Evolutionary conservation across 2,113 vertebrate genomes (phyloP).

Genomic region (Macaca fascicularis): DNA sequence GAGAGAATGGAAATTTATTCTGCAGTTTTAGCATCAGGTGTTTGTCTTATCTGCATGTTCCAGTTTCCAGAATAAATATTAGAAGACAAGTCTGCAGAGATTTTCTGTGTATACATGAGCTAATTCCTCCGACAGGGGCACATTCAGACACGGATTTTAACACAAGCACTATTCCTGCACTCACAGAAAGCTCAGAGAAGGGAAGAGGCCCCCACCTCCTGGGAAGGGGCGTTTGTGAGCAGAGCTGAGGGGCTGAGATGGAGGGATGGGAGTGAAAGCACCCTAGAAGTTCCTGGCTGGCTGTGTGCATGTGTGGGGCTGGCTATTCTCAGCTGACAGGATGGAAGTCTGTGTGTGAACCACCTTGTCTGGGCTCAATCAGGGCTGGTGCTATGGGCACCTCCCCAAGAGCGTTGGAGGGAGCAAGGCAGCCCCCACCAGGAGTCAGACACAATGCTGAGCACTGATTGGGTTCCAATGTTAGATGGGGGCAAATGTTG

Average conservation of each 20-base stretch:
- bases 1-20: background rate
- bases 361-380: background rate
- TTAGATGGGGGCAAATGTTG: background rate
- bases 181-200: background rate
- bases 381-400: background rate
- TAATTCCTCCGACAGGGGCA: constrained; percentile 44
- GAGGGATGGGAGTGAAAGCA: rapidly evolving
- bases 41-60: constrained; percentile 69
- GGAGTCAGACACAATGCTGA: rapidly evolving
- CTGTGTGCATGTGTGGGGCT: rapidly evolving
- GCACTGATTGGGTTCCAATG: rapidly evolving
- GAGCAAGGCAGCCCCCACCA: background rate
- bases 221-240: background rate
- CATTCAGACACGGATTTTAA: constrained; percentile 54
- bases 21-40: background rate
- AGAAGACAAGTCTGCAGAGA: constrained; percentile 68
- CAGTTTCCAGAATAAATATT: constrained; percentile 76
- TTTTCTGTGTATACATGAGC: constrained; percentile 8
- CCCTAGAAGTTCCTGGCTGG: background rate
- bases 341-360: background rate
- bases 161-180: constrained; percentile 15
- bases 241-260: background rate
- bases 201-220: background rate
- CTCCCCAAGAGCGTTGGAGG: background rate
- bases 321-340: rapidly evolving